Evolutionary conservation across 2,113 vertebrate species (phyloP), one percentile per base, ranked within the genome.

Genomic region (Periophthalmus modestus): DNA sequence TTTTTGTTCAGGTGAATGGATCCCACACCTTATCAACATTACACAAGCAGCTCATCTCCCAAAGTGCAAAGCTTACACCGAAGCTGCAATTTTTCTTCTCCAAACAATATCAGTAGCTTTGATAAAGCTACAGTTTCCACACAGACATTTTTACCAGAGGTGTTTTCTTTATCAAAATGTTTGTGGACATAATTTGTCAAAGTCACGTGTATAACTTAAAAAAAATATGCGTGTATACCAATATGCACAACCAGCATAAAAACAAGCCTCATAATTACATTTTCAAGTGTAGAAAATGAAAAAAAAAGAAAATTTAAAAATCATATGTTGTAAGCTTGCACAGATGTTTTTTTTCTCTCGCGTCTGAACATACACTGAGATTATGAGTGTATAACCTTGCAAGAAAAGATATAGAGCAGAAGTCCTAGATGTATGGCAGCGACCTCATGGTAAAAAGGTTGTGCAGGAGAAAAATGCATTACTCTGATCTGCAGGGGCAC

Each of bases 1-100:
- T 80, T 68, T 58, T 79, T 72, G 61, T 75, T 62, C 67, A 47
- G 67, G 78, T 72, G 79, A 84, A 75, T 43, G 59, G 73, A 82
- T 80, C 75, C 68, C 62, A 54, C 50, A 21, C 71, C 77, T 85
- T 73, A 86, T 81, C 71, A 75, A 43, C 63, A 54, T 33, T 16
- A 63, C 68, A 75, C 80, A 52, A 71, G 55, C 66, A 39, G 39
- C 59, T 79, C 58, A 76, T 52, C 69, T 67, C 66, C 23, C 5
- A 23, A 39, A 75, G 24, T 24, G 68, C 72, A 59, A 50, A 75
- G 71, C 54, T 65, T 21, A n/a, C 34, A 11, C 16, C 10, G 68
- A 65, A 7, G 13, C 14, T 2, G 15, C 28, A 24, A 33, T 61
- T 61, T 61, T 33, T 62, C 16, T 34, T 62, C 59, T 18, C 14